These are phyloP conservation scores for Tringa solitaria DNA, from an alignment of 2,113 vertebrate genomes.

Conservation along the genomic window DNA sequence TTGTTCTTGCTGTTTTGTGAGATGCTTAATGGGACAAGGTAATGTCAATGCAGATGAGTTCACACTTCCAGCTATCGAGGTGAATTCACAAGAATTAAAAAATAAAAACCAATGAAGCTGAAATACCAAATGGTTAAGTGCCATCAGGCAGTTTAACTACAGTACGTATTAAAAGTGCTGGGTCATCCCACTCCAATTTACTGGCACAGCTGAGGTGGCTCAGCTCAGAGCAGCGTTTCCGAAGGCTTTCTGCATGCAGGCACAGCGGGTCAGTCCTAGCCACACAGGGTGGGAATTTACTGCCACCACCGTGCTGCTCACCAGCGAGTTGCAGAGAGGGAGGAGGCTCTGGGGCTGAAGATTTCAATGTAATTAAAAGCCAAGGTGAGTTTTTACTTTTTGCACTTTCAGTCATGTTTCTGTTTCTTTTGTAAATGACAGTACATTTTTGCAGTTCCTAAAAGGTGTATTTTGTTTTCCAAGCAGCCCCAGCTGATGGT, in stretches of 20 bases:
- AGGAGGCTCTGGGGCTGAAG: neutral
- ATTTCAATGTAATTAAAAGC: neutral
- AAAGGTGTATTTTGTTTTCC: neutral
- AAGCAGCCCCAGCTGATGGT: neutral
- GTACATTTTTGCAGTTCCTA: neutral
- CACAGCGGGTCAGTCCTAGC: neutral
- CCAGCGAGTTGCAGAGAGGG: neutral
- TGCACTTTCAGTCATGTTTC: neutral
- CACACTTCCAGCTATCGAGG: neutral
- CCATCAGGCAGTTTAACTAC: neutral
- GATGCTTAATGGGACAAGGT: neutral
- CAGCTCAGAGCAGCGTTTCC: neutral
- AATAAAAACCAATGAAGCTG: neutral
- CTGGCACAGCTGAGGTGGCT: neutral
- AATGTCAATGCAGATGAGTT: neutral
- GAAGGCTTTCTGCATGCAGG: neutral
- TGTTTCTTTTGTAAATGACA: neutral
- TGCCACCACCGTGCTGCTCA: neutral
- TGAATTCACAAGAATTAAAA: neutral
- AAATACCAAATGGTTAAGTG: neutral
- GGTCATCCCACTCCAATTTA: neutral
- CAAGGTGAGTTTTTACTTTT: neutral
- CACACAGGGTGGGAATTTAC: fast-evolving
- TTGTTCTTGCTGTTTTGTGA: neutral
- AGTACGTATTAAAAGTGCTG: neutral